Conservation (phyloP, 2,797 vertebrate genomes). For the Adelosebastes latens region DNA sequence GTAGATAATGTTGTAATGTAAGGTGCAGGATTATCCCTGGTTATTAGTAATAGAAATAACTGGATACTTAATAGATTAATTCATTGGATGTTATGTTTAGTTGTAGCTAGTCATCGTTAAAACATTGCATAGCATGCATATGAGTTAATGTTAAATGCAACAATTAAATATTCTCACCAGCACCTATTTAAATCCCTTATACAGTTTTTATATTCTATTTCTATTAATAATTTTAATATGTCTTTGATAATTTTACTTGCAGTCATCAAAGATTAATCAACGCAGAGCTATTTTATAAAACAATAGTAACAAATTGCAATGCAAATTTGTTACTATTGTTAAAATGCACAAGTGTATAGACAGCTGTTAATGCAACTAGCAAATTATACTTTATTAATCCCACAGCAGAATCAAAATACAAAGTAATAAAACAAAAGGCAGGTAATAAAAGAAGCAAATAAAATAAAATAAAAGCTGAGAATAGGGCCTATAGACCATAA, state of each 20-base stretch:
- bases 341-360: background rate
- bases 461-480: background rate
- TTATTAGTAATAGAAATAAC: background rate
- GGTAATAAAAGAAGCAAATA: background rate
- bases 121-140: background rate
- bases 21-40: background rate
- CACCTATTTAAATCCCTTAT: no score
- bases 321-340: no score
- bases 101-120: background rate
- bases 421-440: background rate
- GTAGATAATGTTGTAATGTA: background rate
- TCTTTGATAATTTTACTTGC: background rate
- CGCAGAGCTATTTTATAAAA: background rate
- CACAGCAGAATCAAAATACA: background rate
- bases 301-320: background rate
- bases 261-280: background rate
- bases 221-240: background rate
- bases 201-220: background rate
- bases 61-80: background rate
- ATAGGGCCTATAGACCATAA: background rate
- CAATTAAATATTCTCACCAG: background rate
- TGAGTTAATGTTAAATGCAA: background rate
- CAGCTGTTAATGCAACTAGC: background rate
- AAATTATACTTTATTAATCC: background rate
- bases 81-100: background rate